Conservation (phyloP, 1,140 invertebrate species). For the Eriosoma lanigerum region DNA sequence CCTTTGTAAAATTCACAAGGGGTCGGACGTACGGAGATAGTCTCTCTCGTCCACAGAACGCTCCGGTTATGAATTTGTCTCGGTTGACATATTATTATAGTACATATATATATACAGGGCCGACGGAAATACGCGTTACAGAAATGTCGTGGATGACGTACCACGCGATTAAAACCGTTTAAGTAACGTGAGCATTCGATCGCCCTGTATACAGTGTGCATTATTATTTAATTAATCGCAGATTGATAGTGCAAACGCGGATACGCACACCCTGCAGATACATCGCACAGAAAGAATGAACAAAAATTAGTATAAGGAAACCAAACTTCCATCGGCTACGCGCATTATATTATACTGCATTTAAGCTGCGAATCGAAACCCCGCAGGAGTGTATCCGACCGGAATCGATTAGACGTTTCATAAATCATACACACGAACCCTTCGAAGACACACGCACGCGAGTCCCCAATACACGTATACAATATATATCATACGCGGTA, state of each 20-base stretch:
- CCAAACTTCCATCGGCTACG: not conserved
- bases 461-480: not conserved
- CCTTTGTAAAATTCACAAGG: slow-evolving; percentile 23
- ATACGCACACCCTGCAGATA: not conserved
- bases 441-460: slow-evolving; percentile 34
- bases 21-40: not conserved
- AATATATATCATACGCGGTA: not conserved
- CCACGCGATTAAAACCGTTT: too few species aligned
- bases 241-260: not conserved
- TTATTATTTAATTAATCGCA: too few species aligned
- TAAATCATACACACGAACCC: slow-evolving; percentile 45
- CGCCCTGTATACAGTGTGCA: too few species aligned
- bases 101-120: too few species aligned
- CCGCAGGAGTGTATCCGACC: slow-evolving; percentile 26
- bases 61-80: slow-evolving; percentile 42
- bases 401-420: slow-evolving; percentile 50
- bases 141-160: too few species aligned
- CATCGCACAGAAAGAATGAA: not conserved
- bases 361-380: slow-evolving; percentile 26
- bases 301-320: slow-evolving; percentile 18
- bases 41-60: not conserved
- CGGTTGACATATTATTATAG: slow-evolving; percentile 5
- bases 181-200: too few species aligned
- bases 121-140: too few species aligned
- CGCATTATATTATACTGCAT: slow-evolving; percentile 7